Percentiles rank a stretch among this genome's conserved stretches.
phyloP scores from a whole-genome alignment of 64 coral and sea anemone species.

The Exaiptasia diaphana region DNA sequence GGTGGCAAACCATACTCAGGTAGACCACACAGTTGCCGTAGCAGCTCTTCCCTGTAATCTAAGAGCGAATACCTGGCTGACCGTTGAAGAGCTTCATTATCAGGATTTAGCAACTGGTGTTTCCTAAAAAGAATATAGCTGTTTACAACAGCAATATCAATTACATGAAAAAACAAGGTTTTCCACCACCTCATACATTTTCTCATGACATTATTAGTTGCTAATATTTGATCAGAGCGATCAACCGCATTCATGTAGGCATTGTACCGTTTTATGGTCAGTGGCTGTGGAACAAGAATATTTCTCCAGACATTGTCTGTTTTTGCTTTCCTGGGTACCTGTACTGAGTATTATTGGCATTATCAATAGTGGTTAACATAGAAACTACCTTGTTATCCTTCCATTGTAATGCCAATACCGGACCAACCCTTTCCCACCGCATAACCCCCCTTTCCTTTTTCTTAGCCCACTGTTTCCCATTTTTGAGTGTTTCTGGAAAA shows the following conservation, averaged over 20 bases:
- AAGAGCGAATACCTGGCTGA: conserved; percentile 9
- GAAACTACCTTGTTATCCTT: conserved; percentile 64
- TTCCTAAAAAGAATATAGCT: conserved; percentile 46
- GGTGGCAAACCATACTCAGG: conserved; percentile 51
- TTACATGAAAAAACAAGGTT: conserved; percentile 38
- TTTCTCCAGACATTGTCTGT: conserved; percentile 4
- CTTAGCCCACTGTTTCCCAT: conserved; percentile 41
- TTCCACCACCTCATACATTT: conserved; percentile 61
- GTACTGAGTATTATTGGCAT: conserved; percentile 56
- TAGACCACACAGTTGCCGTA: conserved; percentile 44
- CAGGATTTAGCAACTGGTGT: conserved; percentile 3
- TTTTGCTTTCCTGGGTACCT: conserved; percentile 42
- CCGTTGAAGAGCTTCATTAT: neutral
- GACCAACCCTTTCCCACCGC: conserved; percentile 38
- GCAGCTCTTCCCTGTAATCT: conserved; percentile 43
- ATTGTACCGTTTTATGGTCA: conserved; percentile 46
- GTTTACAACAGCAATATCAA: conserved; percentile 57
- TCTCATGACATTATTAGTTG: conserved; percentile 21
- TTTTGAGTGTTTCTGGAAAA: conserved; percentile 43
- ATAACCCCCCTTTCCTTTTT: conserved; percentile 26
- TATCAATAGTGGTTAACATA: conserved; percentile 50
- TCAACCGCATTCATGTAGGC: conserved; percentile 66
- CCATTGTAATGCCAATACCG: conserved; percentile 43
- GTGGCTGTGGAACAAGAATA: conserved; percentile 27
- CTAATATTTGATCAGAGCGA: conserved; percentile 58